A percentile compares a stretch with the other conserved stretches of the same genome.
phyloP scores from a whole-genome alignment of 2,888 invertebrate species.

The Hemicrepidius hirtus region DNA sequence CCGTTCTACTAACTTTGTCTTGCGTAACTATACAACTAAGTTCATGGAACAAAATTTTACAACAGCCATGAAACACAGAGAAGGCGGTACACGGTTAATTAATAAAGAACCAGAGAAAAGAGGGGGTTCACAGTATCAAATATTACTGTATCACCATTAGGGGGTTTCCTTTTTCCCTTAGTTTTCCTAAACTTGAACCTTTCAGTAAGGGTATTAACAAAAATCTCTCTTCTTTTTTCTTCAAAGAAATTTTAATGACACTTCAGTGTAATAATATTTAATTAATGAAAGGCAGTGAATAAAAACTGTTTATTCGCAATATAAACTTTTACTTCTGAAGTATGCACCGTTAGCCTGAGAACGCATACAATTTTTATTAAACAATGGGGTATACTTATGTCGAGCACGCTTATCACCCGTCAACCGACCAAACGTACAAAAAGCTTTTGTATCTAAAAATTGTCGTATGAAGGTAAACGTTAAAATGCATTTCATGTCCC shows the following conservation, averaged over 20 bases:
- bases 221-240: too few relatives aligned
- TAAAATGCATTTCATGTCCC: constrained; percentile 16
- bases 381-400: constrained; percentile 5
- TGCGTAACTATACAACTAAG: constrained; percentile 35
- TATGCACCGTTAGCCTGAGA: background rate
- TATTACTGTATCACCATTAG: too few relatives aligned
- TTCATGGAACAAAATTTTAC: constrained; percentile 32
- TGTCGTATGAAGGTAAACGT: constrained; percentile 9
- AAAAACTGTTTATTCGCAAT: too few relatives aligned
- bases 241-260: too few relatives aligned
- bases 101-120: background rate
- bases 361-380: background rate
- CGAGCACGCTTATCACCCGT: constrained; percentile 11
- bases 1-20: constrained; percentile 41
- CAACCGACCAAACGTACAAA: background rate
- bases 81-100: constrained; percentile 17
- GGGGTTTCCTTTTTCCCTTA: too few relatives aligned
- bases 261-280: too few relatives aligned
- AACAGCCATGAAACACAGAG: constrained; percentile 12
- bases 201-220: too few relatives aligned
- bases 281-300: too few relatives aligned
- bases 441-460: constrained; percentile 3
- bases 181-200: too few relatives aligned
- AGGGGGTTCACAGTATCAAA: too few relatives aligned
- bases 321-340: background rate